Conservation (phyloP, 92 coral and sea anemone genomes). For the Zoanthus gigantus region DNA sequence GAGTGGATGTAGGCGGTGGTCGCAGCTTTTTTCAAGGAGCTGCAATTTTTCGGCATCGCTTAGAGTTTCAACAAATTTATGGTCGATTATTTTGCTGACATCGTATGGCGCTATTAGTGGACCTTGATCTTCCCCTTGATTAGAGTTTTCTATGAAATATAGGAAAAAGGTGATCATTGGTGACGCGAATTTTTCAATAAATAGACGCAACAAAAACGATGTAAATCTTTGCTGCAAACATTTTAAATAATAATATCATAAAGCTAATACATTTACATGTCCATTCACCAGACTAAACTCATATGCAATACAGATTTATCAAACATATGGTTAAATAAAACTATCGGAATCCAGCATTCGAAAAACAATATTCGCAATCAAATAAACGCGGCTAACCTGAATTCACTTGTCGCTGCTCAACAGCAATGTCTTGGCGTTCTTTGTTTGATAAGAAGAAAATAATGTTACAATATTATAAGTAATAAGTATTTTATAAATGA, state of each 20-base stretch:
- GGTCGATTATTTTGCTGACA: conserved; percentile 68
- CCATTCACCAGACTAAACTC: conserved; percentile 62
- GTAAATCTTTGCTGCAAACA: conserved; percentile 71
- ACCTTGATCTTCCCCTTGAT: conserved; percentile 75
- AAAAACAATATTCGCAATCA: conserved; percentile 68
- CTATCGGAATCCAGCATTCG: conserved; percentile 70
- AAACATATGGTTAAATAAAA: conserved; percentile 69
- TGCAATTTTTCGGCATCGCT: conserved; percentile 68
- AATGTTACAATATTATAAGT: conserved; percentile 64
- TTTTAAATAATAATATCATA: conserved; percentile 50
- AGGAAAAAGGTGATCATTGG: conserved; percentile 72
- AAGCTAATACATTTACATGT: conserved; percentile 66
- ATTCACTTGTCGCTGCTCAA: conserved; percentile 73
- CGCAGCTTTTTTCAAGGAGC: conserved; percentile 72
- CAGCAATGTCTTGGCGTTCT: conserved; percentile 80
- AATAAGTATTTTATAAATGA: conserved; percentile 62
- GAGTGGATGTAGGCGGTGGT: conserved; percentile 62
- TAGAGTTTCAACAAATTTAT: conserved; percentile 66
- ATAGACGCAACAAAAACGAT: conserved; percentile 63
- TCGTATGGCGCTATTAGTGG: conserved; percentile 56
- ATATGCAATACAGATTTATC: conserved; percentile 65
- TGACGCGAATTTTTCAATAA: conserved; percentile 62
- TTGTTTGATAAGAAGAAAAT: conserved; percentile 74
- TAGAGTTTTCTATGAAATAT: conserved; percentile 70
- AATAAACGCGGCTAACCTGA: conserved; percentile 74